Conservation (phyloP, 1,140 invertebrate genomes). For the Microplitis demolitor region DNA sequence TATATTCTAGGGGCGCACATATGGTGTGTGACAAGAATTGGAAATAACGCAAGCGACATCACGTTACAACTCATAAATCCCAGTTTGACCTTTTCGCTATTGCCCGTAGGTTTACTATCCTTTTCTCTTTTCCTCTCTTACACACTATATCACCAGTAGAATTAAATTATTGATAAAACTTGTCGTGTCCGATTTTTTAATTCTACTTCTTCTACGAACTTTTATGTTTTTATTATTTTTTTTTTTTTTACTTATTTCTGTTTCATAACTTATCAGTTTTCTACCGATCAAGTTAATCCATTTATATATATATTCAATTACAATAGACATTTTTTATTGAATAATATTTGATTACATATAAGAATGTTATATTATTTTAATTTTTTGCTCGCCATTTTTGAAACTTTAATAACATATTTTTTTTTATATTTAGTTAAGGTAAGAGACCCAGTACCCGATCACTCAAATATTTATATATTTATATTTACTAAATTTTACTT, state of each 20-base stretch:
- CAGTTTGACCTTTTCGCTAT: neutral
- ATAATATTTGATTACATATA: no score
- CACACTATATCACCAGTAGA: neutral
- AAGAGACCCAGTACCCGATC: no score
- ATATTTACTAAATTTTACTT: no score
- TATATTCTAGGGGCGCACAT: neutral
- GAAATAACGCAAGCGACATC: slow-evolving; percentile 3
- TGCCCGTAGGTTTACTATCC: neutral
- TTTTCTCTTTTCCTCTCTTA: neutral
- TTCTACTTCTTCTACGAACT: neutral
- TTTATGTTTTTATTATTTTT: neutral
- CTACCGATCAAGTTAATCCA: no score
- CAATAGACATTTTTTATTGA: no score
- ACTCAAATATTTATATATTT: no score
- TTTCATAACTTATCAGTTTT: neutral
- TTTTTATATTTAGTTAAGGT: no score
- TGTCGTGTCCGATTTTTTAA: neutral
- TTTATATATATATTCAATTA: no score
- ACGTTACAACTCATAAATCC: slow-evolving; percentile 16
- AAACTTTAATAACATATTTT: no score
- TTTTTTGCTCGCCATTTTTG: no score
- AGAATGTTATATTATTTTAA: no score
- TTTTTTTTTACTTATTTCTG: neutral
- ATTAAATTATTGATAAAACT: slow-evolving; percentile 11
- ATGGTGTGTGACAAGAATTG: slow-evolving; percentile 6